Conservation (phyloP, 2,113 vertebrate species). For the Sebastes schlegelii region DNA sequence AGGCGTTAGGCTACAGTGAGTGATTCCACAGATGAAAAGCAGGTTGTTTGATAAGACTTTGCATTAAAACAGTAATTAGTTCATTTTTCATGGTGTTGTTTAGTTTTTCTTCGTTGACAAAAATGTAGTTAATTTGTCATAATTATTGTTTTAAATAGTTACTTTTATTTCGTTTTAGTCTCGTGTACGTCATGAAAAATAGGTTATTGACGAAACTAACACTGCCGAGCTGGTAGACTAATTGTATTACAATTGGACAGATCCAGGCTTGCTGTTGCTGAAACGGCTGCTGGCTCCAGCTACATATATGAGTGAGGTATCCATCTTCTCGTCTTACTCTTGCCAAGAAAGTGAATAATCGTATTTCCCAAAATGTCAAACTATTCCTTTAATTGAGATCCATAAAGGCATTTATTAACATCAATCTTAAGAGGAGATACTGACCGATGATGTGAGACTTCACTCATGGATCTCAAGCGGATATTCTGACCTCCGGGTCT, state of each 20-base stretch:
- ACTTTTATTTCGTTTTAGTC: neutral
- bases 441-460: constrained; percentile 12
- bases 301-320: neutral
- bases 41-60: neutral
- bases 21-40: neutral
- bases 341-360: neutral
- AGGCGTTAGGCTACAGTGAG: neutral
- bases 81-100: neutral
- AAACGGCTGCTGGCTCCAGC: neutral
- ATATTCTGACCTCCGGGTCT: constrained; percentile 45
- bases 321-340: neutral
- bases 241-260: neutral
- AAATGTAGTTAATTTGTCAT: neutral
- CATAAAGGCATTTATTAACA: neutral
- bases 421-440: constrained; percentile 16
- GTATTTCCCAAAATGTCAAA: constrained; percentile 43
- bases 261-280: neutral
- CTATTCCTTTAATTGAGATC: constrained; percentile 38
- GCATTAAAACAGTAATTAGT: neutral
- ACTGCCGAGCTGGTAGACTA: neutral
- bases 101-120: neutral
- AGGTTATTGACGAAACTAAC: neutral
- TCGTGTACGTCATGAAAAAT: neutral
- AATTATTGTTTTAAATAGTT: neutral
- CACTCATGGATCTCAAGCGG: constrained; percentile 45